Conservation (phyloP, 1,140 invertebrate genomes). For the Brachionus koreanus region DNA sequence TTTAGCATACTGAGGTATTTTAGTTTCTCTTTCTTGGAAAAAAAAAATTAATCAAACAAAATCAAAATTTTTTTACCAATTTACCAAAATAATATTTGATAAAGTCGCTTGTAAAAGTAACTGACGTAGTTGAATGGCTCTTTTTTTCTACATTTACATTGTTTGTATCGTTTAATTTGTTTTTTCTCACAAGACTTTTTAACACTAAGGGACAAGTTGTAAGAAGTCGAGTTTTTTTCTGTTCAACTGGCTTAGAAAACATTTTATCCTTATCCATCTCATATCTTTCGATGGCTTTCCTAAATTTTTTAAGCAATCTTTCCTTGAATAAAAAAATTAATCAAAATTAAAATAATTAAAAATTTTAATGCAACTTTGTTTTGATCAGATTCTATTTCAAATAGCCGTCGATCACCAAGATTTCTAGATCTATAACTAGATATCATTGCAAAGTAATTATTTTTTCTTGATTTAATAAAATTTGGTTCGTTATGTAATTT, state of each 20-base stretch:
- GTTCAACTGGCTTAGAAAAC: neutral
- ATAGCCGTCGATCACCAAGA: neutral
- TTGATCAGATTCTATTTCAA: neutral
- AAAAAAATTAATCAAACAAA: neutral
- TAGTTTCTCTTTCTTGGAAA: slow-evolving; percentile 7
- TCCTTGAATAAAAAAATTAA: neutral
- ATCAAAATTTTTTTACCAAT: neutral
- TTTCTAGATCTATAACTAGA: slow-evolving; percentile 20
- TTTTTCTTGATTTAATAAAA: slow-evolving; percentile 4
- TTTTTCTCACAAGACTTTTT: neutral
- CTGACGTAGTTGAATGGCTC: neutral
- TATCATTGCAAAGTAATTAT: slow-evolving; percentile 23
- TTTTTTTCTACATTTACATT: neutral
- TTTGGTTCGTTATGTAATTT: slow-evolving; percentile 21
- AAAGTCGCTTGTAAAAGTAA: slow-evolving; percentile 36
- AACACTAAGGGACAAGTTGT: slow-evolving; percentile 5
- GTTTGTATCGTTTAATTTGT: neutral
- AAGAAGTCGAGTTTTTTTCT: slow-evolving; percentile 8
- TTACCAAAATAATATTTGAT: slow-evolving; percentile 41
- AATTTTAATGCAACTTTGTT: neutral
- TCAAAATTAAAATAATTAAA: neutral
- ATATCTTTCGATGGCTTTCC: neutral
- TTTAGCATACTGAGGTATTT: neutral
- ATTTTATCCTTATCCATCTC: neutral
- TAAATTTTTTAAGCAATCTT: slow-evolving; percentile 1